Evolutionary conservation across 1,140 invertebrate genomes (phyloP), one percentile per base, ranked within the genome.

Genomic region (Drosophila baimaii): DNA sequence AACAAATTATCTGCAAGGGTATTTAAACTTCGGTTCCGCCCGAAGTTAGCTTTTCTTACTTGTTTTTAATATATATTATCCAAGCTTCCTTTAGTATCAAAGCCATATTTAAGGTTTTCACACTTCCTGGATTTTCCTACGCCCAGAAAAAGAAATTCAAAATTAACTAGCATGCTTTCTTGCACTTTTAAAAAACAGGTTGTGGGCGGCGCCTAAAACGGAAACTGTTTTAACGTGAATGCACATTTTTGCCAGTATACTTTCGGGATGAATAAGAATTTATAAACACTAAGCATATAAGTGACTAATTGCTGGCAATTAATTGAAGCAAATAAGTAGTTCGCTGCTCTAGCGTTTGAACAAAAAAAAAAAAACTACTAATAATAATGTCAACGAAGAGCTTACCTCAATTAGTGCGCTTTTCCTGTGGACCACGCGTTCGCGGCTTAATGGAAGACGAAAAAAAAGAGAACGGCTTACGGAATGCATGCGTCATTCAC

Each of bases 331-430:
- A 35, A 21, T 21, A 39, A 2, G 19, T 29, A 29, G 49, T 33
- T 19, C 12, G 19, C 47, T 19, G 47, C 27, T 51, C 10, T 21
- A 21, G 5, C 7, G 4, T 8, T 52, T 7, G 3, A 49, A 31
- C 13, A 31, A 19, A 19, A 19, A 13, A 23, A 9, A 17, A 47
- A n/a, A n/a, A n/a, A n/a, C n/a, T n/a, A n/a, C n/a, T 19, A 51
- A 37, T 7, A 25, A 37, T 37, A 27, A 21, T 12, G n/a, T 21
- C 49, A 39, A n/a, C 10, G 23, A 62, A 39, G 29, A 57, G 52
- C 52, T 57, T 63, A 58, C 51, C 59, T 57, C 51, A 57, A 62
- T 62, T 62, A 57, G 59, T 13, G 44, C 27, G 27, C 17, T 49
- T 31, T 58, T 58, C 19, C 41, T 21, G 12, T 19, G 56, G 10